phyloP scores from a whole-genome alignment of 2,888 invertebrate genomes.

The Taenaris catops region DNA sequence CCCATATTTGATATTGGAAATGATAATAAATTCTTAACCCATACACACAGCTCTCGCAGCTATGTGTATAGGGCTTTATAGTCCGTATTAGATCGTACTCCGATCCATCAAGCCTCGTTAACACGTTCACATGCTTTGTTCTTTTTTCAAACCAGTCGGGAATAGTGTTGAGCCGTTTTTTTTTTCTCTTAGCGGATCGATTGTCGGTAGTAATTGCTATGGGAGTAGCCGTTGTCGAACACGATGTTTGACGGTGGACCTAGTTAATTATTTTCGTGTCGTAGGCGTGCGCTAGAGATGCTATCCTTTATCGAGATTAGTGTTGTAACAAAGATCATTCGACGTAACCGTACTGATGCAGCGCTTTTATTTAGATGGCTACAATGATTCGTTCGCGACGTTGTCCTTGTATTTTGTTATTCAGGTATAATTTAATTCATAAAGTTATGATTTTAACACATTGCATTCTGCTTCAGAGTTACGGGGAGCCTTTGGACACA shows the following conservation, averaged over 20 bases:
- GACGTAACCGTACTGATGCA: constrained; percentile 39
- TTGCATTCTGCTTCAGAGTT: too few relatives aligned
- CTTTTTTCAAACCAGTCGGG: constrained; percentile 47
- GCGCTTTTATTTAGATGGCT: constrained; percentile 10
- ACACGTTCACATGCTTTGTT: constrained; percentile 49
- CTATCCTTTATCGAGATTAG: constrained; percentile 57
- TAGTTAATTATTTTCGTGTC: constrained; percentile 76
- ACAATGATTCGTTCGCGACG: background rate
- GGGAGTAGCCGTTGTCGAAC: constrained; percentile 75
- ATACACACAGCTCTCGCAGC: too few relatives aligned
- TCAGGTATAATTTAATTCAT: too few relatives aligned
- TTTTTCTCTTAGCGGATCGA: constrained; percentile 41
- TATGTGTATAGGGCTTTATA: too few relatives aligned
- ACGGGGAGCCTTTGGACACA: too few relatives aligned
- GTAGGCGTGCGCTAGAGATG: constrained; percentile 65
- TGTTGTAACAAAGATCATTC: constrained; percentile 47
- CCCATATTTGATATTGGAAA: too few relatives aligned
- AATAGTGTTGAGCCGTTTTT: constrained; percentile 65
- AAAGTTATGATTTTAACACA: too few relatives aligned
- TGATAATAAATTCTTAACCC: too few relatives aligned
- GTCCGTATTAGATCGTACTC: constrained; percentile 48
- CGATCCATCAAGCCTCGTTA: constrained; percentile 75
- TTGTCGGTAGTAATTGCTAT: constrained; percentile 74
- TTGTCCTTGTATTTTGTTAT: too few relatives aligned
- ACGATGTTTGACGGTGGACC: constrained; percentile 66